These are phyloP conservation scores for Phaenicophaeus curvirostris DNA, from an alignment of 2,797 vertebrate genomes.

Conservation along the genomic window DNA sequence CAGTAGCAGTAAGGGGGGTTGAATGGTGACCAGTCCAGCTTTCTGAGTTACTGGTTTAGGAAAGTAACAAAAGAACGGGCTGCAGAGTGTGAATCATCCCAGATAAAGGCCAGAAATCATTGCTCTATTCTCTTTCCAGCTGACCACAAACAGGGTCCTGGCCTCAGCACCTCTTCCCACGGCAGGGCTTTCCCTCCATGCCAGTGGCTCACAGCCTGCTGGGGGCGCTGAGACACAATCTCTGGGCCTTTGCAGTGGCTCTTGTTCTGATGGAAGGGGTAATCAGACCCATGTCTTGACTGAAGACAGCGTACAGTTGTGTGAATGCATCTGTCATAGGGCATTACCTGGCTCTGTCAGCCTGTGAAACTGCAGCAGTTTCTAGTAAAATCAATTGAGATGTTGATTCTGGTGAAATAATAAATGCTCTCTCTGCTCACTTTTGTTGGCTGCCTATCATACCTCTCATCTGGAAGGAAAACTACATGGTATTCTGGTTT, in stretches of 20 bases:
- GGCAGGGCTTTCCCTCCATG: fast-evolving
- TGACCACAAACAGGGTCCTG: background rate
- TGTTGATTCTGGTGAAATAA: background rate
- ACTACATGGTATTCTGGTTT: background rate
- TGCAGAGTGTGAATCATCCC: background rate
- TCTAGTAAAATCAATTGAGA: background rate
- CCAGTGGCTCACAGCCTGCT: background rate
- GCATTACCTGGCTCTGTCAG: background rate
- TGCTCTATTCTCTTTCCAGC: background rate
- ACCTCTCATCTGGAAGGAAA: background rate
- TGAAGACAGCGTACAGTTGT: too few relatives aligned
- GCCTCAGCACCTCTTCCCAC: background rate
- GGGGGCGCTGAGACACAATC: background rate
- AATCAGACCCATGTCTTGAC: background rate
- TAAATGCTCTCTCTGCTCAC: background rate
- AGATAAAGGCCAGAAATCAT: background rate
- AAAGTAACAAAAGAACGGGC: background rate
- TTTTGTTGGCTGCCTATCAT: background rate
- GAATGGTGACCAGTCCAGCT: background rate
- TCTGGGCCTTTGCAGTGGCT: background rate
- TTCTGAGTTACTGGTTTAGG: background rate
- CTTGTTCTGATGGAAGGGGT: background rate
- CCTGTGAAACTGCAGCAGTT: background rate
- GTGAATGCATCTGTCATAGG: background rate
- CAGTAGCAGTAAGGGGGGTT: background rate